phyloP scores from a whole-genome alignment of 1,140 invertebrate species.

The Pogonognathellus flavescens region DNA sequence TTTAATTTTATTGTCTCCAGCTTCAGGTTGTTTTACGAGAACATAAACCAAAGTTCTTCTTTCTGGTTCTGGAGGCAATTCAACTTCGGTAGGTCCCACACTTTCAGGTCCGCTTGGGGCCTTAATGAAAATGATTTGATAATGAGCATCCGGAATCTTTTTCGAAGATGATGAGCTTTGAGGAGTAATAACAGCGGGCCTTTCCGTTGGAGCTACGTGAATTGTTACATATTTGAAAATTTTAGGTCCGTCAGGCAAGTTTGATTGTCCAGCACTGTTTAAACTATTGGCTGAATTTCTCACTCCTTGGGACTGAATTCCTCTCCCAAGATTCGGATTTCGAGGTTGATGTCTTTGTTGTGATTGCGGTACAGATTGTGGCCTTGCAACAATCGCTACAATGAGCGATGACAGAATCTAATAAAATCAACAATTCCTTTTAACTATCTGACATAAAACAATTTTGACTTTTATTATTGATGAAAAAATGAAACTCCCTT shows the following conservation, averaged over 20 bases:
- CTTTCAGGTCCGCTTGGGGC: constrained; percentile 81
- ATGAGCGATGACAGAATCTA: background rate
- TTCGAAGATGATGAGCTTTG: constrained; percentile 68
- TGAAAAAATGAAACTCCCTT: background rate
- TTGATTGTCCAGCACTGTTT: background rate
- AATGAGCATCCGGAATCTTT: constrained; percentile 84
- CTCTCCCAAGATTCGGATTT: background rate
- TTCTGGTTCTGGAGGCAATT: constrained; percentile 82
- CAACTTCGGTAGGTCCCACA: constrained; percentile 81
- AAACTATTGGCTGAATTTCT: background rate
- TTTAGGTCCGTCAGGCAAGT: constrained; percentile 9
- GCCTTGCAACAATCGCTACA: background rate
- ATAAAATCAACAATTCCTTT: background rate
- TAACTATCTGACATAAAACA: background rate
- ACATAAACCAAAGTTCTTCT: constrained; percentile 90
- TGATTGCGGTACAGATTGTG: background rate
- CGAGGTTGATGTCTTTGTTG: background rate
- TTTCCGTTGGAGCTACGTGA: constrained; percentile 83
- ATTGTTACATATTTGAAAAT: constrained; percentile 86
- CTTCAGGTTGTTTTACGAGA: constrained; percentile 86
- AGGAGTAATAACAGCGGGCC: constrained; percentile 69
- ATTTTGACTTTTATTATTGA: background rate
- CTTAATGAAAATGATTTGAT: constrained; percentile 91
- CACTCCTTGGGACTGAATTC: background rate
- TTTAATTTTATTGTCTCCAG: constrained; percentile 81